phyloP scores from a whole-genome alignment of 2,797 vertebrate genomes.

The Mergus octosetaceus region DNA sequence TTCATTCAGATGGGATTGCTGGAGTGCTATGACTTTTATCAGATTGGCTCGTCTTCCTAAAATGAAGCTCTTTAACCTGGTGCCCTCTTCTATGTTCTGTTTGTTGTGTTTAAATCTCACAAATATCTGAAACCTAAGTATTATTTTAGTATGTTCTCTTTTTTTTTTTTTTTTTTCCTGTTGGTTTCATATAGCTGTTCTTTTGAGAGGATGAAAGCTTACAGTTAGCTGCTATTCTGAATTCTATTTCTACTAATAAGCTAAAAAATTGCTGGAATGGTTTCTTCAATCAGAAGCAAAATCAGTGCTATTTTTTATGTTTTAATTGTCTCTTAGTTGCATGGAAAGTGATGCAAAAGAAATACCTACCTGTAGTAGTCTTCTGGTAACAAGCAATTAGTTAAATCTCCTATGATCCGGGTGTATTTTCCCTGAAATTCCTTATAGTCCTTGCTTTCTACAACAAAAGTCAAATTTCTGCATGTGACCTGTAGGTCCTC shows the following conservation, averaged over 20 bases:
- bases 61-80: neutral
- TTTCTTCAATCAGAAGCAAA: neutral
- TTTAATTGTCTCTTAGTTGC: neutral
- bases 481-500: neutral
- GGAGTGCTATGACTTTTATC: neutral
- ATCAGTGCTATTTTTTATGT: neutral
- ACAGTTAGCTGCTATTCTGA: neutral
- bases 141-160: neutral
- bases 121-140: neutral
- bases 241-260: neutral
- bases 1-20: neutral
- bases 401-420: neutral
- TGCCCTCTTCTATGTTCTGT: neutral
- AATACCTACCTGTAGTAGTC: accelerated
- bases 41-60: neutral
- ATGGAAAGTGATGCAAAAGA: neutral
- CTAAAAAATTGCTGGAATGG: neutral
- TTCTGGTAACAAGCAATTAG: neutral
- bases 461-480: neutral
- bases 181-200: neutral
- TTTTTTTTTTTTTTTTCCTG: neutral
- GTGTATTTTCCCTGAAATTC: neutral
- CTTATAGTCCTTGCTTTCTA: neutral
- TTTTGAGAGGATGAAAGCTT: neutral
- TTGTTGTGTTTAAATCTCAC: neutral